phyloP scores from a whole-genome alignment of 2,888 invertebrate genomes.

The Poecilus cupreus region DNA sequence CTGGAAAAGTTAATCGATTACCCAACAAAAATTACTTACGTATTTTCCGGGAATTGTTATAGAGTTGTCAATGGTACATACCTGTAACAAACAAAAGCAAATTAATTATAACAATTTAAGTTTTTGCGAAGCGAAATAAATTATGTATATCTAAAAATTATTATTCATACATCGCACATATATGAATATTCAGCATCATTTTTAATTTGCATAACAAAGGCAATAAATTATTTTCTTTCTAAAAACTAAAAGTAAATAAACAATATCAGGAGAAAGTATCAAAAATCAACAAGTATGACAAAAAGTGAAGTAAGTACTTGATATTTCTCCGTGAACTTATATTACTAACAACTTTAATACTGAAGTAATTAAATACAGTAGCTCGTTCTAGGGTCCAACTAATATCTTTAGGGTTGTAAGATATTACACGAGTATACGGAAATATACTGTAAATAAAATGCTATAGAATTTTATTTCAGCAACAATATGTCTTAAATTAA shows the following conservation, averaged over 20 bases:
- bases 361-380: too few relatives aligned
- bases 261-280: neutral
- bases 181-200: neutral
- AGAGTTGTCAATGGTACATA: neutral
- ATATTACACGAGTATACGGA: too few relatives aligned
- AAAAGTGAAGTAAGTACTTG: too few relatives aligned
- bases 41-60: neutral
- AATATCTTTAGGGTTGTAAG: too few relatives aligned
- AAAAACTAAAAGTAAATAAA: neutral
- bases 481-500: too few relatives aligned
- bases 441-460: too few relatives aligned
- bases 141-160: slow-evolving; percentile 26
- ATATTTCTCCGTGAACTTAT: too few relatives aligned
- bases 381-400: too few relatives aligned
- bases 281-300: too few relatives aligned
- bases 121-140: neutral
- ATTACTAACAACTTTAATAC: too few relatives aligned
- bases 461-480: too few relatives aligned
- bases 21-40: neutral
- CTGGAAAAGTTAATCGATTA: neutral
- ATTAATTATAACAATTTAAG: slow-evolving; percentile 8
- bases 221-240: slow-evolving; percentile 6
- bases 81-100: slow-evolving; percentile 14
- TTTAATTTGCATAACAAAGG: slow-evolving; percentile 31
- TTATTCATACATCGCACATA: slow-evolving; percentile 9